Base-by-base conservation (phyloP, 64 coral and sea anemone species). In the Astreopora myriophthalma region DNA sequence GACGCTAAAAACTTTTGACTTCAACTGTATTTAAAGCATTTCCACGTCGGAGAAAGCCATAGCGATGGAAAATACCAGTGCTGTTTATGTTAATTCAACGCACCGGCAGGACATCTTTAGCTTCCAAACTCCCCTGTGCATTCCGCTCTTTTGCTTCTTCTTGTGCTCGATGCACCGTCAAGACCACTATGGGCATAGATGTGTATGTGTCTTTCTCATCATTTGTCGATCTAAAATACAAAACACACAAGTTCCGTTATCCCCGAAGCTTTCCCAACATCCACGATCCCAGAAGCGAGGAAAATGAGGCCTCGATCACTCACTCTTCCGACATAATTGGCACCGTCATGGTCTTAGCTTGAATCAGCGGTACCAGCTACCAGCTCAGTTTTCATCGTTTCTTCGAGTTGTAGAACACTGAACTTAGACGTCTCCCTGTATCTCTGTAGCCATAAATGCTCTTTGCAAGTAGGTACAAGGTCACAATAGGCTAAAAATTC, bases 301-400 rank as follows among this genome's bases (percentile, higher is more conserved):
- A 24, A 11, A 83, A 64, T 80, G n/a, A 60, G 58, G 29, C 13
- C 16, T 9, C 17, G 38, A 38, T 12, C 13, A 64, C 79, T 83
- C 11, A 83, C 79, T 83, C 79, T 62, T 83, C 79, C 5, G 57
- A 37, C 79, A 83, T 83, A 11, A 66, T 64, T 3, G 79, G 79
- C 2, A 83, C 55, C 1, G 79, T 83, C 79, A 83, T 81, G 6
- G 31, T 80, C 0, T 22, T 28, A 8, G 31, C 48, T 22, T n/a
- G 78, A 13, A 7, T 60, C 52, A 83, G 52, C 55, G 25, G 20
- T 73, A 17, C 52, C 64, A 64, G 5, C 31, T 23, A 20, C 32
- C 16, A 38, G 32, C 70, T 73, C 70, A 7, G 0, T 27, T 64
- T 36, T 37, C 55, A 33, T 64, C 20, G 30, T 83, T 83, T 40